phyloP scores from a whole-genome alignment of 2,888 invertebrate genomes.

The Plebejus anna region DNA sequence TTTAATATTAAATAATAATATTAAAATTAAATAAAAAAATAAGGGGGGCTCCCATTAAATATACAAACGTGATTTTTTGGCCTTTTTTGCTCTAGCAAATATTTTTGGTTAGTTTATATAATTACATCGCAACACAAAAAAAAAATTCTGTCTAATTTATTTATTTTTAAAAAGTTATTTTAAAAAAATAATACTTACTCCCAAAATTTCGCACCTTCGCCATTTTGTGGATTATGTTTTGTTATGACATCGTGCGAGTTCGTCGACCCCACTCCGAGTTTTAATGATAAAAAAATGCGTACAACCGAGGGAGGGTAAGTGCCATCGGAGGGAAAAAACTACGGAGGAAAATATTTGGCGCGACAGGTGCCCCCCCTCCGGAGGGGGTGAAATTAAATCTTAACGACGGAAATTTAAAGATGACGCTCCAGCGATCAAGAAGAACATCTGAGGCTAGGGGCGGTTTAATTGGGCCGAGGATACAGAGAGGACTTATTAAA shows the following conservation, averaged over 20 bases:
- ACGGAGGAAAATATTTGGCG: constrained; percentile 80
- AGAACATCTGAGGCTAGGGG: constrained; percentile 77
- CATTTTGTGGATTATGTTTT: constrained; percentile 69
- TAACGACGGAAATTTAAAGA: constrained; percentile 81
- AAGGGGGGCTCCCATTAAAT: no score
- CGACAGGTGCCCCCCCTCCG: constrained; percentile 71
- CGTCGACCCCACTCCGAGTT: constrained; percentile 77
- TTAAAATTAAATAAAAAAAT: no score
- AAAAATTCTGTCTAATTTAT: constrained; percentile 5
- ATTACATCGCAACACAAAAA: neutral
- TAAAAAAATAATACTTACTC: neutral
- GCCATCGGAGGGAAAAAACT: constrained; percentile 79
- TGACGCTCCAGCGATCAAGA: constrained; percentile 79
- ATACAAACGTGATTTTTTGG: no score
- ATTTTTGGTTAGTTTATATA: neutral
- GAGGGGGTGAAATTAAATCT: constrained; percentile 77
- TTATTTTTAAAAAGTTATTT: neutral
- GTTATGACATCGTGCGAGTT: constrained; percentile 77
- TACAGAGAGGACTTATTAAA: constrained; percentile 47
- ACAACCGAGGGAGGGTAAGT: constrained; percentile 75
- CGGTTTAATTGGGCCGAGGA: constrained; percentile 74
- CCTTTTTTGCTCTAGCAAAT: no score
- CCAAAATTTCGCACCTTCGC: constrained; percentile 36
- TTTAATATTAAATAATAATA: no score
- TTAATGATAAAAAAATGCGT: constrained; percentile 81